Evolutionary conservation across 2,888 invertebrate genomes (phyloP).

Genomic region (Aleiodes alternator): DNA sequence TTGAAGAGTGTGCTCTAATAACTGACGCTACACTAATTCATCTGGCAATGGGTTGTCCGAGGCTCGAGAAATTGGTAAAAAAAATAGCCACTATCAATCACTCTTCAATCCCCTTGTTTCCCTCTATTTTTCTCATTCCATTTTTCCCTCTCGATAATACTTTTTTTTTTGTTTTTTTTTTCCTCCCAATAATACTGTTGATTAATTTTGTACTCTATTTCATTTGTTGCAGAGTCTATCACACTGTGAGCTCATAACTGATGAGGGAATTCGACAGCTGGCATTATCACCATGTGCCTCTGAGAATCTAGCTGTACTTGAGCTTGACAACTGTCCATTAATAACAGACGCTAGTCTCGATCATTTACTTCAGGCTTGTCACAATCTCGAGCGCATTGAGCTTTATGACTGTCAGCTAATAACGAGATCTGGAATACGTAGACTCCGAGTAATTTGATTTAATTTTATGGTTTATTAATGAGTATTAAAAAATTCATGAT

Average conservation of each 20-base stretch:
- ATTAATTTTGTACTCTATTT: constrained; percentile 9
- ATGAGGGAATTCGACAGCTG: constrained; percentile 97
- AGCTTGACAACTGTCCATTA: constrained; percentile 98
- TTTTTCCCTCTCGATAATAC: background rate
- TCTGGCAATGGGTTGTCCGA: constrained; percentile 95
- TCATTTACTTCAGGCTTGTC: constrained; percentile 91
- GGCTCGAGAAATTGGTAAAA: constrained; percentile 94
- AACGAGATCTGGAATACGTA: constrained; percentile 96
- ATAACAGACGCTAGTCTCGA: constrained; percentile 98
- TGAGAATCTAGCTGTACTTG: constrained; percentile 94
- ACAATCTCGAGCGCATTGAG: constrained; percentile 97
- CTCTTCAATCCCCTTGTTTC: background rate
- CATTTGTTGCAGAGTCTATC: constrained; percentile 87
- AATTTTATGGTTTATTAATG: constrained; percentile 63
- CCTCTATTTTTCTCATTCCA: background rate
- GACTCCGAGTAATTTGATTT: constrained; percentile 85
- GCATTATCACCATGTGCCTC: constrained; percentile 95
- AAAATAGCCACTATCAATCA: constrained; percentile 1
- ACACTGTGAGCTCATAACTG: constrained; percentile 98
- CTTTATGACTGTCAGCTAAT: constrained; percentile 99
- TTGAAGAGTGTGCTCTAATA: constrained; percentile 98
- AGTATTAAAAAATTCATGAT: background rate
- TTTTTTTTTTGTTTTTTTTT: too few species aligned
- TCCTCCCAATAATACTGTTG: background rate
- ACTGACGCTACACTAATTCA: constrained; percentile 96